phyloP scores from a whole-genome alignment of 1,140 invertebrate genomes.

The Camponotus vicinus region DNA sequence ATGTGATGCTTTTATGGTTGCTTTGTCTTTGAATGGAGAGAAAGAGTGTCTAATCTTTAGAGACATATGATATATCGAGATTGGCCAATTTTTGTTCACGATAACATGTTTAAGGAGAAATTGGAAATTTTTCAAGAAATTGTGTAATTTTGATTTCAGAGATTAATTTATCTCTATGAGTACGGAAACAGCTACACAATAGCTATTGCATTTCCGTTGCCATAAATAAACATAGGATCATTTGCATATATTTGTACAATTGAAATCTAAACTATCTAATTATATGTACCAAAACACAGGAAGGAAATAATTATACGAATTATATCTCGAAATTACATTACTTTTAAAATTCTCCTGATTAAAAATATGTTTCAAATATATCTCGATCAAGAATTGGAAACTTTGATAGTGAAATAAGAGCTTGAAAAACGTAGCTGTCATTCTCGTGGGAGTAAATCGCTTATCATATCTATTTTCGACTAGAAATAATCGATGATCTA shows the following conservation, averaged over 20 bases:
- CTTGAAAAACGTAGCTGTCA: conserved; percentile 10
- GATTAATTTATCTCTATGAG: neutral
- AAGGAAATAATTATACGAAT: neutral
- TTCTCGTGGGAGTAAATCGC: conserved; percentile 1
- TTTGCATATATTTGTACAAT: neutral
- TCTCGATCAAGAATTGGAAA: conserved; percentile 26
- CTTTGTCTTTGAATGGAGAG: neutral
- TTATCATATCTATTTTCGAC: conserved; percentile 18
- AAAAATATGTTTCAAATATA: neutral
- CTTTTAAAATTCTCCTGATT: too few species aligned
- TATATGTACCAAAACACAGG: neutral
- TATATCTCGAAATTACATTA: too few species aligned
- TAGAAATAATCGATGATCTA: neutral
- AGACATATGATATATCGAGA: neutral
- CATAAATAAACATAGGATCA: neutral
- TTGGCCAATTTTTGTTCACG: neutral
- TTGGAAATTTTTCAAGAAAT: neutral
- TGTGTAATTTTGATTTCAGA: neutral
- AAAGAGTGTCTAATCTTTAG: neutral
- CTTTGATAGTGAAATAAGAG: conserved; percentile 18
- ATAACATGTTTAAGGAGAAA: neutral
- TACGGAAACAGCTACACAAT: neutral
- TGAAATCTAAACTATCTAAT: neutral
- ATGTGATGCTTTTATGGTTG: neutral
- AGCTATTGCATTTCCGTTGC: neutral